Base-by-base conservation (phyloP, 2,113 vertebrate genomes). In the Aleadryas rufinucha region DNA sequence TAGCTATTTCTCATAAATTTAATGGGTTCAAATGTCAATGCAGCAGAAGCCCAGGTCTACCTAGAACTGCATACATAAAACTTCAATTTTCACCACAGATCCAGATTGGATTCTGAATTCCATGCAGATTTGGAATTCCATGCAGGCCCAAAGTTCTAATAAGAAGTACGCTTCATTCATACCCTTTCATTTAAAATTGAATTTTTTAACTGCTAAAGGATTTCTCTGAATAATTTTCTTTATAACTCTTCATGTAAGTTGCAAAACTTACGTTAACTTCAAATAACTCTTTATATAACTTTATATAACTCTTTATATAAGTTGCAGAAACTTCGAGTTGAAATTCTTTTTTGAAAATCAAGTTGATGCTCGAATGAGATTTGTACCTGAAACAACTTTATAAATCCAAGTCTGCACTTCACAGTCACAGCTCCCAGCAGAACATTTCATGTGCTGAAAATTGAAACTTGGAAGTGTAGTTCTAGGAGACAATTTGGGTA, bases 121-220 rank as follows among this genome's bases (percentile, higher is more conserved):
- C 31, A 50, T 20, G 33, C 30, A 84, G 50, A 80, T 70, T 77
- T 69, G 39, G 28, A 72, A 86, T 72, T 79, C 27, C 52, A 44
- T 24, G 33, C 26, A 87, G 50, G 70, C 13, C n/a, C 12, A 12
- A 78, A 79, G 21, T 74, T 80, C 17, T 69, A 65, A 78, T 0
- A 76, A 37, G 18, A 91, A 72, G 3, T 24, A 69, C 1, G 4
- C 15, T 79, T 89, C 50, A 85, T 87, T 89, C 81, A 85, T 94
- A 96, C 74, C 82, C 81, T 80, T 93, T 33, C 64, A 91, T 90
- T 94, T 96, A 94, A 96, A 96, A 90, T 37, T 69, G 70, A 91
- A 69, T 85, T 85, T 76, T 72, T 27, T 61, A 76, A 65, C 49
- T 63, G 45, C 47, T 50, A 20, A 61, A 39, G 7, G 16, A 63